A percentile compares a stretch with the other conserved stretches of the same genome.
Evolutionary conservation across 2,888 invertebrate species (phyloP).

Genomic region (Catocala sponsa): DNA sequence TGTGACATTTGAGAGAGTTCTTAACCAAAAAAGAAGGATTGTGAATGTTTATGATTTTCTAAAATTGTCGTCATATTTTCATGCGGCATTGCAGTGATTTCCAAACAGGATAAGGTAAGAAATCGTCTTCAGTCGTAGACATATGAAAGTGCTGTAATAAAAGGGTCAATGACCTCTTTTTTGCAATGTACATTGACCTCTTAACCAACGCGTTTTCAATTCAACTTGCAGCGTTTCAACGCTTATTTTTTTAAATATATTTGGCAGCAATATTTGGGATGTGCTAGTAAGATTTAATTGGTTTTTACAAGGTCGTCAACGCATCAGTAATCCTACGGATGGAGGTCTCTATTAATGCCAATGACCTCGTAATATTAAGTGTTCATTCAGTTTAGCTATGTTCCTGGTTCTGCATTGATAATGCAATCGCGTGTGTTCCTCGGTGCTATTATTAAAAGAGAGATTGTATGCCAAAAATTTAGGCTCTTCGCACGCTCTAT

Average conservation of each 20-base stretch:
- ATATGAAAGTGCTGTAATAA: slow-evolving; percentile 72
- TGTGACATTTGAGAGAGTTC: too few species aligned
- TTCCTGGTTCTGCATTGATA: slow-evolving; percentile 20
- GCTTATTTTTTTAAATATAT: slow-evolving; percentile 53
- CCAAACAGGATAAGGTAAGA: slow-evolving; percentile 56
- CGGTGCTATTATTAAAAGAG: slow-evolving; percentile 18
- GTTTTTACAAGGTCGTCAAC: slow-evolving; percentile 35
- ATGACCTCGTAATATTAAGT: slow-evolving; percentile 36
- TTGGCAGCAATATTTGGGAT: slow-evolving; percentile 15
- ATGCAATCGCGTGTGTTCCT: slow-evolving; percentile 8
- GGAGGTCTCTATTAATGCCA: slow-evolving; percentile 22
- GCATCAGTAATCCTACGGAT: slow-evolving; percentile 21
- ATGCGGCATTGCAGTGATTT: slow-evolving; percentile 60
- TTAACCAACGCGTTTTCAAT: slow-evolving; percentile 75
- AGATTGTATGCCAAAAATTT: slow-evolving; percentile 22
- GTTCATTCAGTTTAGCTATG: slow-evolving; percentile 18
- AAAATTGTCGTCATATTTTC: slow-evolving; percentile 40
- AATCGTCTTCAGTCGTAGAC: slow-evolving; percentile 53
- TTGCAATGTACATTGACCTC: slow-evolving; percentile 80
- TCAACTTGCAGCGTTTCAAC: slow-evolving; percentile 56
- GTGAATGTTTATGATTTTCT: not conserved
- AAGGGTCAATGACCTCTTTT: slow-evolving; percentile 78
- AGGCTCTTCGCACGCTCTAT: slow-evolving; percentile 25
- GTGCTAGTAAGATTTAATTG: slow-evolving; percentile 19
- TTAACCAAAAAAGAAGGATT: too few species aligned